Evolutionary conservation across 2,888 invertebrate species (phyloP).

Genomic region (Strigamia maritima): DNA sequence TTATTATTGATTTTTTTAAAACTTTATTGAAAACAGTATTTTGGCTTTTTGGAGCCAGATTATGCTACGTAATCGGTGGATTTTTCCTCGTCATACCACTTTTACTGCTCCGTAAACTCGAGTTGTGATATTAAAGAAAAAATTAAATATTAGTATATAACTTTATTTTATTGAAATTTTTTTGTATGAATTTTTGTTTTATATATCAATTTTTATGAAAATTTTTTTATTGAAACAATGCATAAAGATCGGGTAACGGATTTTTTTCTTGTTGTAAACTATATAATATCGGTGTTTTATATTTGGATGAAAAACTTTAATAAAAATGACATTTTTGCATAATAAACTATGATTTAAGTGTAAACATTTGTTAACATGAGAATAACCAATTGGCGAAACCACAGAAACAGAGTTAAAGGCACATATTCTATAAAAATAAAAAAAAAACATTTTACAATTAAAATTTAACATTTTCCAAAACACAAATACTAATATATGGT

Average conservation of each 20-base stretch:
- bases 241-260: neutral
- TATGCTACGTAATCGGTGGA: constrained; percentile 79
- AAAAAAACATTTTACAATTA: no score
- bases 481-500: no score
- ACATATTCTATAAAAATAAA: no score
- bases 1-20: constrained; percentile 25
- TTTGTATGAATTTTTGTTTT: neutral
- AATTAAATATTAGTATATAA: neutral
- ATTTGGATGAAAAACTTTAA: no score
- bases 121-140: neutral
- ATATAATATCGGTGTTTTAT: no score
- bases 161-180: neutral
- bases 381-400: no score
- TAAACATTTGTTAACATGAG: no score
- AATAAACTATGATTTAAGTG: no score
- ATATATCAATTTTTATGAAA: neutral
- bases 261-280: no score
- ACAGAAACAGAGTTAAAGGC: no score
- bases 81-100: constrained; percentile 69
- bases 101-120: constrained; percentile 44
- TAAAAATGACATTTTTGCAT: no score
- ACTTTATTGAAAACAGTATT: constrained; percentile 63
- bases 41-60: constrained; percentile 82
- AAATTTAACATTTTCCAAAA: no score
- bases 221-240: neutral